Conservation (phyloP, 2,888 invertebrate genomes). For the Clunio marinus region DNA sequence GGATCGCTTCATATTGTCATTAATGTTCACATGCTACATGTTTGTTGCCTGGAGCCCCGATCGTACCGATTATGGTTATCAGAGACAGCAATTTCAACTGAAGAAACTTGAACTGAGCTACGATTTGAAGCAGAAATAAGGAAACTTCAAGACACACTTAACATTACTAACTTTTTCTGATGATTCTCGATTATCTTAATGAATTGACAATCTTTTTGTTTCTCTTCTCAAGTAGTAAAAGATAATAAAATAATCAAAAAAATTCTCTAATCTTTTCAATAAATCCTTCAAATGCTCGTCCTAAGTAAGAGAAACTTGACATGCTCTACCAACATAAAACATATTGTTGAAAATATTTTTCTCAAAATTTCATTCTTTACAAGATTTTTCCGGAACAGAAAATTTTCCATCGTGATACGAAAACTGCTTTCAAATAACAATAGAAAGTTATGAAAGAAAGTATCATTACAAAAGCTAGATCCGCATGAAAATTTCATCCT, state of each 20-base stretch:
- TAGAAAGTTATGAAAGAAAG: constrained; percentile 8
- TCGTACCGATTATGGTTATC: constrained; percentile 56
- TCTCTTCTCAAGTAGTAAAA: constrained; percentile 43
- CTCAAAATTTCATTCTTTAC: no score
- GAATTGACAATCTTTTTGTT: no score
- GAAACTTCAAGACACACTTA: no score
- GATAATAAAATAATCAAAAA: neutral
- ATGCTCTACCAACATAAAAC: no score
- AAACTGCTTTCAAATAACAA: constrained; percentile 13
- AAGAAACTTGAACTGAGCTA: constrained; percentile 53
- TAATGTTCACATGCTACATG: constrained; percentile 57
- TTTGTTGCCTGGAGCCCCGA: constrained; percentile 59
- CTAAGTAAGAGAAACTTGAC: no score
- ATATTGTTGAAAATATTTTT: no score
- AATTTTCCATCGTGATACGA: constrained; percentile 31
- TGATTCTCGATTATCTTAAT: no score
- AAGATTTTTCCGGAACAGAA: constrained; percentile 33
- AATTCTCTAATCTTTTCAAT: neutral
- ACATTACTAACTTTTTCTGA: neutral
- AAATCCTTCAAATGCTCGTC: no score
- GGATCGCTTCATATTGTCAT: constrained; percentile 56
- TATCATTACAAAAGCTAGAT: neutral
- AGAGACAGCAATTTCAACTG: constrained; percentile 52
- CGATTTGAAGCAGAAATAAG: constrained; percentile 24
- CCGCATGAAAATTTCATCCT: no score